Conservation (phyloP, 2,797 vertebrate species). For the Spatula versicolor region DNA sequence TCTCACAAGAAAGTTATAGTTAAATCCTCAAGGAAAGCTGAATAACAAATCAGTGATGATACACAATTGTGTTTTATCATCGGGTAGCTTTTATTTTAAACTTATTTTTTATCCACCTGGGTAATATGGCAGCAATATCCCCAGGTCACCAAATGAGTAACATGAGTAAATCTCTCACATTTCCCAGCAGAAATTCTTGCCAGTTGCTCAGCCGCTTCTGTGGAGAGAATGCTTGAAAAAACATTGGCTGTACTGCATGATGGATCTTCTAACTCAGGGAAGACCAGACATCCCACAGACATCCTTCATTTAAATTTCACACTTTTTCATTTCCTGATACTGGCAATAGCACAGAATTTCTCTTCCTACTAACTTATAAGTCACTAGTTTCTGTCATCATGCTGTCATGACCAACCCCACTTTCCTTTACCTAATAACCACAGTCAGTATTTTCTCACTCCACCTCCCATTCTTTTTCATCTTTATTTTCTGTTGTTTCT, state of each 20-base stretch:
- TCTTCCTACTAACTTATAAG: not conserved
- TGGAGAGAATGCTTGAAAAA: not conserved
- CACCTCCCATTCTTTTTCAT: not conserved
- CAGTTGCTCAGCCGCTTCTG: not conserved
- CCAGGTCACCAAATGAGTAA: not conserved
- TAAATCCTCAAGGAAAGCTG: not conserved
- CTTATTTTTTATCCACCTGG: not conserved
- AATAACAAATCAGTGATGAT: not conserved
- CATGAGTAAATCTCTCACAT: not conserved
- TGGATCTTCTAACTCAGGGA: not conserved
- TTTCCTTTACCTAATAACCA: not conserved
- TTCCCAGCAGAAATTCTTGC: not conserved
- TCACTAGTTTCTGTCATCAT: not conserved
- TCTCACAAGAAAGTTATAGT: not conserved
- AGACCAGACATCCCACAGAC: not conserved
- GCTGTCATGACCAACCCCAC: not conserved
- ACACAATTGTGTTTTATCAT: not conserved
- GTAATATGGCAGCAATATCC: not conserved
- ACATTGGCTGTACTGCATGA: not conserved
- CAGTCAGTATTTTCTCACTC: not conserved
- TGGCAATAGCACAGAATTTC: not conserved
- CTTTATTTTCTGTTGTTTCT: constrained; percentile 17
- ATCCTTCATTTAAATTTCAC: not conserved
- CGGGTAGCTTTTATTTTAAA: not conserved
- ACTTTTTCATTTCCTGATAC: not conserved